Evolutionary conservation across 92 coral and sea anemone genomes (phyloP), one percentile per base, ranked within the genome.

Genomic region (Parazoanthus swiftii): DNA sequence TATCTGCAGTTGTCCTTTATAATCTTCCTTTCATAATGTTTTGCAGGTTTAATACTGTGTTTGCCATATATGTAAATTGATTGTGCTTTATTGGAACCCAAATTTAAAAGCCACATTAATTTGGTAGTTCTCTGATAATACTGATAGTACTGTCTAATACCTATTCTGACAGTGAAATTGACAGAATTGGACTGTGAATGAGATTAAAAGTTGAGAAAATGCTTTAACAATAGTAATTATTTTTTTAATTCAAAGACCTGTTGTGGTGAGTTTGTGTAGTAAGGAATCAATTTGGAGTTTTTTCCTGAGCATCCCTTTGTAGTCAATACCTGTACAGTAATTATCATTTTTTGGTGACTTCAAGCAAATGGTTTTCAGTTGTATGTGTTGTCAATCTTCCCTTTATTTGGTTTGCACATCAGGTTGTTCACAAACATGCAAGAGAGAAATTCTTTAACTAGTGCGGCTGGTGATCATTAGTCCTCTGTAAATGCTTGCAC

Each of bases 401-500:
- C 44, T 74, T 74, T 23, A 74, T 35, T 15, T 74, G 77, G 77
- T 36, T 36, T 74, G 77, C 20, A 33, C 42, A 74, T 33, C 77
- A 36, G 36, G 46, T 42, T 14, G 7, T 74, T 74, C 25, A 46
- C 77, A 74, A 36, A 74, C 46, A 14, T 25, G 36, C 38, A 0
- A 20, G 15, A 26, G 36, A 7, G 33, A 6, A 0, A 9, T 16
- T 35, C 18, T 14, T 11, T 74, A 29, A 29, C 33, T 29, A 42
- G 18, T 16, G 46, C 11, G 42, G 6, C 9, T 35, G 38, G 9
- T 46, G 10, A 46, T 46, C 50, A 46, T 4, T 6, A 3, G 18
- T 74, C 44, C 43, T 74, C 77, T 74, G 46, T 74, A 36, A 36
- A 74, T 46, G 33, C 46, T 74, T 74, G 77, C 77, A 36, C 38